These are phyloP conservation scores for Mayetiola destructor DNA, from an alignment of 2,888 invertebrate species.

Conservation along the genomic window DNA sequence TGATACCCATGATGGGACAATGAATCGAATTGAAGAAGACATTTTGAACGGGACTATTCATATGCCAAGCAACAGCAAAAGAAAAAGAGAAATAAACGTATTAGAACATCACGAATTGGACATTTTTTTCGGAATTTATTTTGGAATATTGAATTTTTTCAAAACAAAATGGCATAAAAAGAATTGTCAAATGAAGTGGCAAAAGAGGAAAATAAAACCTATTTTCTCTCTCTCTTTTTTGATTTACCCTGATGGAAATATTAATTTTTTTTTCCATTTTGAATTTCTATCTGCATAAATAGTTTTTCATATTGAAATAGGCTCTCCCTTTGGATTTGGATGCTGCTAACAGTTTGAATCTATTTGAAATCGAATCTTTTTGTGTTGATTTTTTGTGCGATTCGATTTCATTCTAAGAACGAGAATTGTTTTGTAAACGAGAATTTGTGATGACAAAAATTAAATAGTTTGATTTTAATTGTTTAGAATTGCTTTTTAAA, in stretches of 20 bases:
- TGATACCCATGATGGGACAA: neutral
- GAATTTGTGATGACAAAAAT: no score
- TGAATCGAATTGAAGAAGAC: neutral
- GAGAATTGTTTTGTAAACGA: no score
- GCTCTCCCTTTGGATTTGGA: no score
- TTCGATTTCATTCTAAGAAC: no score
- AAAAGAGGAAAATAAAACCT: no score
- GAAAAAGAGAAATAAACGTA: neutral
- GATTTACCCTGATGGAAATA: neutral
- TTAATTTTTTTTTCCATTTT: neutral
- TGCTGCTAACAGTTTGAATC: no score
- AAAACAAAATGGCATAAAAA: no score
- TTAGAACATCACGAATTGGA: neutral
- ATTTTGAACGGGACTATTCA: slow-evolving; percentile 14
- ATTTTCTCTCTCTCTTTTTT: neutral
- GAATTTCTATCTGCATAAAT: neutral
- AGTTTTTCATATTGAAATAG: neutral
- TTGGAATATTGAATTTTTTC: no score
- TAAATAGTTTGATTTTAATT: no score
- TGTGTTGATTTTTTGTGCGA: no score
- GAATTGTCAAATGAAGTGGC: neutral
- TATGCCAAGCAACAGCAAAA: neutral
- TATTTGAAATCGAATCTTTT: no score
- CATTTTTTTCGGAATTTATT: neutral
- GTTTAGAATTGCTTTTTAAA: no score